A percentile compares a stretch with the other conserved stretches of the same genome.
phyloP scores from a whole-genome alignment of 1,140 invertebrate species.

The Sinella curviseta region DNA sequence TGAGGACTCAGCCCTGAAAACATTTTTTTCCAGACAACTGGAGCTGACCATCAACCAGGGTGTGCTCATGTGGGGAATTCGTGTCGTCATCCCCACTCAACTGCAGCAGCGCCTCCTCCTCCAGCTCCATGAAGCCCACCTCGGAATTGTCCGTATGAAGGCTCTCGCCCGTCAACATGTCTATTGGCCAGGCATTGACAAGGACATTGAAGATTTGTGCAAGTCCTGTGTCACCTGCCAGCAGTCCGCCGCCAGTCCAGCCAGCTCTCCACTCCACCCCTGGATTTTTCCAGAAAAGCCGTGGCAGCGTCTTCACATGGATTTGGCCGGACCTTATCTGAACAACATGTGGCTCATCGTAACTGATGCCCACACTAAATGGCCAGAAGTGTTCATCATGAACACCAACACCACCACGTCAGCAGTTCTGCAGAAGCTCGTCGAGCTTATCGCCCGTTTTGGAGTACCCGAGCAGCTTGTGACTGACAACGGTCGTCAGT shows the following conservation, averaged over 20 bases:
- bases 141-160: slow-evolving; percentile 58
- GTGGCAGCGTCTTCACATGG: too few species aligned
- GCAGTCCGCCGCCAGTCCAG: too few species aligned
- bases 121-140: slow-evolving; percentile 54
- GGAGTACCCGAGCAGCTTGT: slow-evolving; percentile 47
- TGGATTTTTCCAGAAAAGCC: too few species aligned
- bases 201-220: slow-evolving; percentile 10
- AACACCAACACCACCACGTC: too few species aligned
- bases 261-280: too few species aligned
- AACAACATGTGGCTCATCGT: slow-evolving; percentile 54
- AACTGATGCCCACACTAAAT: slow-evolving; percentile 55
- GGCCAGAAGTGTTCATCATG: too few species aligned
- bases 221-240: too few species aligned
- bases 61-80: slow-evolving; percentile 49
- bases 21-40: neutral
- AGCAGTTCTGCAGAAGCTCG: slow-evolving; percentile 38
- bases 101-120: slow-evolving; percentile 49
- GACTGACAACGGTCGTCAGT: slow-evolving; percentile 50
- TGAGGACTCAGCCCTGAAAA: neutral
- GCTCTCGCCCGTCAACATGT: slow-evolving; percentile 52
- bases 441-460: slow-evolving; percentile 46
- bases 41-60: slow-evolving; percentile 14
- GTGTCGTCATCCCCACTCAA: slow-evolving; percentile 53
- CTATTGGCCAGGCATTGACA: too few species aligned
- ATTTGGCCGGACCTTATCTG: too few species aligned